Evolutionary conservation across 1,140 invertebrate species (phyloP), one percentile per base, ranked within the genome.

Genomic region (Ceratosolen fusciceps): DNA sequence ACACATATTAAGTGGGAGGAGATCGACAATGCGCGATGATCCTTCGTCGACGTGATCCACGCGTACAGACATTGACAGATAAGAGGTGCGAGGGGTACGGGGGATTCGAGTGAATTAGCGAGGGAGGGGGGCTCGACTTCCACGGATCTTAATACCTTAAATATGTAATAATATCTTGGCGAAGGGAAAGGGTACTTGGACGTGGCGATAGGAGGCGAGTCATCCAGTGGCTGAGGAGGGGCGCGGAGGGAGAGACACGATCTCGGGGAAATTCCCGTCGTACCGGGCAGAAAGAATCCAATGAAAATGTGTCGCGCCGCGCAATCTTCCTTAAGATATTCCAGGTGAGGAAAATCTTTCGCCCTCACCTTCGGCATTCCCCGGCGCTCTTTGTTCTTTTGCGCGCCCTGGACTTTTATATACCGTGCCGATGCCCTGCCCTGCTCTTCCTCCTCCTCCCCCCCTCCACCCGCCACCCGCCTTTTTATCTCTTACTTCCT

Each of bases 141-240:
- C 58, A 2, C 1, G 29, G 26, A 56, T 10, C 87, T 83, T 87
- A 86, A 88, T 87, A 89, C 81, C 83, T 83, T 88, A 87, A 88
- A 87, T 86, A 88, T 89, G 87, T 88, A 90, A 88, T 87, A 88
- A 90, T 90, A 90, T 87, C 86, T 86, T 81, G 68, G 21, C 60
- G 68, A 70, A 73, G 82, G 58, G 37, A 65, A 70, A 73, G 82
- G 58, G 37, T 34, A 10, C 19, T 37, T 34, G 4, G 19, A n/a
- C 29, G 14, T 60, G 31, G 60, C 34, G 19, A 31, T 37, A 65
- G 0, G 26, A 60, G 0, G 26, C 58, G 29, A 31, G 58, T 31
- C 26, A 60, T 31, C 58, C 26, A 10, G 0, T 26, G 5, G 4
- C 58, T 16, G 10, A 52, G 10, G n/a, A n/a, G n/a, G 21, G 31